Base-by-base conservation (phyloP, 1,140 invertebrate genomes). In the Parapsyche elsis region DNA sequence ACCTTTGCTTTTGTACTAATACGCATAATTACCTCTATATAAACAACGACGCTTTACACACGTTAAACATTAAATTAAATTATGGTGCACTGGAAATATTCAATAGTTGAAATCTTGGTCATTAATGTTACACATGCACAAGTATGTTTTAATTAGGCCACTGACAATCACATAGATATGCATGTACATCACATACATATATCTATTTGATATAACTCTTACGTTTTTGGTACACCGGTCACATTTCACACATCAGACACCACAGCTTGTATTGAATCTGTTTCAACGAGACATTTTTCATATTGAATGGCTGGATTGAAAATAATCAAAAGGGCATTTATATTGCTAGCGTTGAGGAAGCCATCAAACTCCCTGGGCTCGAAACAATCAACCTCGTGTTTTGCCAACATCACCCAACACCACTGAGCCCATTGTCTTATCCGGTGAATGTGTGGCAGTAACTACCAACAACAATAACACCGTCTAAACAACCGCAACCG, bases 1-100 rank as follows among this genome's bases (percentile, higher is more conserved):
- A 67, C 64, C 64, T 67, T 67, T 67, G 64, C 64, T 67, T 67
- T 67, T 67, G 21, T 67, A 67, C 64, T 67, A 67, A 67, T 67
- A 67, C 64, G 64, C 23, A 67, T 23, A 67, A 67, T 67, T 67
- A 67, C 64, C 64, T 26, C 21, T 26, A 12, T 67, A 21, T 61
- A 61, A 61, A 61, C 57, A 61, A 53, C 49, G 10, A 16, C 10
- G 49, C 49, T 16, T 2, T 53, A 53, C 16, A 53, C 49, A 53
- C 1, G 10, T 53, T 53, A 53, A 53, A 53, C 16, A 53, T 53
- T 53, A 53, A 53, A 53, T 53, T 53, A 53, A 53, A 53, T 53
- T 53, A 53, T 7, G 30, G 30, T 38, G 30, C 2, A 53, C 49
- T 1, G 12, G 49, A 53, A 2, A 16, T 14, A 53, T 53, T 53